Percentiles rank a stretch among this genome's conserved stretches.
Evolutionary conservation across 2,113 vertebrate species (phyloP).

Genomic region (Laterallus jamaicensis): DNA sequence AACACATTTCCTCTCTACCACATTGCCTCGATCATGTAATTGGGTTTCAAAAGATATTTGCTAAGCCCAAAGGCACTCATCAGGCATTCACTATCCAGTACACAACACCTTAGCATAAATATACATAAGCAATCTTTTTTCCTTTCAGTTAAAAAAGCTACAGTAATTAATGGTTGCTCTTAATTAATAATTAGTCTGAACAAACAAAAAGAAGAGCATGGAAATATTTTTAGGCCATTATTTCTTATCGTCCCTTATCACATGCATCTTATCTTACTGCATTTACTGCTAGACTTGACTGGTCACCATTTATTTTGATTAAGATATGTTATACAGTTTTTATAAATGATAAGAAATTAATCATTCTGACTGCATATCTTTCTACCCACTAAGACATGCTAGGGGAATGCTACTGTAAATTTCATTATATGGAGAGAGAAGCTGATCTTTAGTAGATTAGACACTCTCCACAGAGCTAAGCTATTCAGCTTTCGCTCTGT

Average conservation of each 20-base stretch:
- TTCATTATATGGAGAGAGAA: background rate
- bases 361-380: background rate
- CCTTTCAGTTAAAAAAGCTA: background rate
- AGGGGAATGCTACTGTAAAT: background rate
- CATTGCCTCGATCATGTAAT: background rate
- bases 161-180: background rate
- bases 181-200: background rate
- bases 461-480: background rate
- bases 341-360: constrained; percentile 44
- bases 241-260: background rate
- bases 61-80: background rate
- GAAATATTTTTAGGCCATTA: background rate
- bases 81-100: background rate
- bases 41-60: background rate
- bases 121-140: background rate
- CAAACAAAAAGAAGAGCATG: background rate
- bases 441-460: background rate
- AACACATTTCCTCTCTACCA: background rate
- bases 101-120: background rate
- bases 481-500: background rate
- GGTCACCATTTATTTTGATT: constrained; percentile 23
- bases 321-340: background rate
- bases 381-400: background rate
- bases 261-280: background rate
- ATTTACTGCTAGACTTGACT: background rate